These are phyloP conservation scores for Galago senegalensis DNA, from an alignment of 2,797 vertebrate species.

Conservation along the genomic window DNA sequence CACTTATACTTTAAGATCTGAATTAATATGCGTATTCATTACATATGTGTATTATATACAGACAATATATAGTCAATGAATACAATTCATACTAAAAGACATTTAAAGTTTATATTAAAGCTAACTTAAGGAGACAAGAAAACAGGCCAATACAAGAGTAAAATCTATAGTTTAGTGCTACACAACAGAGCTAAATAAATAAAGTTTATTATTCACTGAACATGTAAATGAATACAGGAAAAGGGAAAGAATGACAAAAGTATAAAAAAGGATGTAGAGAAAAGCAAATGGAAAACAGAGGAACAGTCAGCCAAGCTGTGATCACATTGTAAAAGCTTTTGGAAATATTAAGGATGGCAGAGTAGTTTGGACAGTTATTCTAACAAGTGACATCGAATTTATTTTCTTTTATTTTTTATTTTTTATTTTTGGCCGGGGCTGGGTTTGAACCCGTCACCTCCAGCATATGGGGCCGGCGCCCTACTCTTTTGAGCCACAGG, in stretches of 20 bases:
- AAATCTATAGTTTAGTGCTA: not conserved
- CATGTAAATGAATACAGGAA: not conserved
- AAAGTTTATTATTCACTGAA: not conserved
- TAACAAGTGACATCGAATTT: not conserved
- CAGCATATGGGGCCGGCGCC: too few species aligned
- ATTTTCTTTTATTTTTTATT: not conserved
- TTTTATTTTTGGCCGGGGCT: too few species aligned
- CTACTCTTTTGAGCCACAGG: too few species aligned
- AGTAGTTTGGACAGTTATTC: not conserved
- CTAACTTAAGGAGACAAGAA: not conserved
- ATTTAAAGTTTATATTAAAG: conserved; percentile 26
- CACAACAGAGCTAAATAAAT: not conserved
- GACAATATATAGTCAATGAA: conserved; percentile 10
- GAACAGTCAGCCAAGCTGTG: not conserved
- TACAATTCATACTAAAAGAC: conserved; percentile 2
- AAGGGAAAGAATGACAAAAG: not conserved
- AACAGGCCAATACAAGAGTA: not conserved
- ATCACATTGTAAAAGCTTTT: not conserved
- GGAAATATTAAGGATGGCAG: not conserved
- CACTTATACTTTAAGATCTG: conserved; percentile 22
- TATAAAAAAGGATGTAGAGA: not conserved
- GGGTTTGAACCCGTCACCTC: too few species aligned
- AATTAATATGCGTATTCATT: conserved; percentile 15
- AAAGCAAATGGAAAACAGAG: not conserved
- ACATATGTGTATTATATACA: not conserved